These are phyloP conservation scores for Scaptomyza cyrtandrae DNA, from an alignment of 2,888 invertebrate genomes.

Conservation along the genomic window DNA sequence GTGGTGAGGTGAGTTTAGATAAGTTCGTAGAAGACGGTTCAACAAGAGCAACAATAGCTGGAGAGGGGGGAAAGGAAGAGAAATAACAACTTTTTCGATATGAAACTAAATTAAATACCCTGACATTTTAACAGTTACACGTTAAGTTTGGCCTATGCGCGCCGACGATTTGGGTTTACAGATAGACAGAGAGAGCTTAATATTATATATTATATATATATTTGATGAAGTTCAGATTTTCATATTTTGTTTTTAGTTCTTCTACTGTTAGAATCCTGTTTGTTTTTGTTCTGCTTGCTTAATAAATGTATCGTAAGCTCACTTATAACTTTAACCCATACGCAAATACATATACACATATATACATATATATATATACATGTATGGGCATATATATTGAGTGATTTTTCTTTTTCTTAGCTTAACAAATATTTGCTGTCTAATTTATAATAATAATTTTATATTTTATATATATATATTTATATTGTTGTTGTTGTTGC, in stretches of 20 bases:
- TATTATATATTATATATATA: too few species aligned
- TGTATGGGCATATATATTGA: conserved; percentile 7
- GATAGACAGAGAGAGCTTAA: too few species aligned
- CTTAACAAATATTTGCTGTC: conserved; percentile 59
- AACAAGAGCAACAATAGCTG: conserved; percentile 50
- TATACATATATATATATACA: conserved; percentile 16
- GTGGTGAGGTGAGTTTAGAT: conserved; percentile 18
- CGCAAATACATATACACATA: conserved; percentile 33
- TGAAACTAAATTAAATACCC: conserved; percentile 66
- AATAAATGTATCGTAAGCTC: conserved; percentile 38
- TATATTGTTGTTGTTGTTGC: conserved; percentile 50
- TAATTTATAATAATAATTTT: conserved; percentile 38
- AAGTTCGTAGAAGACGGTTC: conserved; percentile 46
- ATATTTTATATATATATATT: conserved; percentile 63
- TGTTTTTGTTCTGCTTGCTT: background rate
- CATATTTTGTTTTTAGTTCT: background rate
- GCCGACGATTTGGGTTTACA: conserved; percentile 5
- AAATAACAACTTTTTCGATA: conserved; percentile 65
- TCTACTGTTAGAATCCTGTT: too few species aligned
- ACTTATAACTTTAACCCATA: conserved; percentile 47
- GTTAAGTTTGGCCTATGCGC: conserved; percentile 44
- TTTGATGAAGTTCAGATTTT: background rate
- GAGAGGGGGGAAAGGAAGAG: background rate
- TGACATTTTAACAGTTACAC: background rate
- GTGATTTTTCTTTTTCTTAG: conserved; percentile 19